Base-by-base conservation (phyloP, 2,113 vertebrate species). In the Arizona elegans region DNA sequence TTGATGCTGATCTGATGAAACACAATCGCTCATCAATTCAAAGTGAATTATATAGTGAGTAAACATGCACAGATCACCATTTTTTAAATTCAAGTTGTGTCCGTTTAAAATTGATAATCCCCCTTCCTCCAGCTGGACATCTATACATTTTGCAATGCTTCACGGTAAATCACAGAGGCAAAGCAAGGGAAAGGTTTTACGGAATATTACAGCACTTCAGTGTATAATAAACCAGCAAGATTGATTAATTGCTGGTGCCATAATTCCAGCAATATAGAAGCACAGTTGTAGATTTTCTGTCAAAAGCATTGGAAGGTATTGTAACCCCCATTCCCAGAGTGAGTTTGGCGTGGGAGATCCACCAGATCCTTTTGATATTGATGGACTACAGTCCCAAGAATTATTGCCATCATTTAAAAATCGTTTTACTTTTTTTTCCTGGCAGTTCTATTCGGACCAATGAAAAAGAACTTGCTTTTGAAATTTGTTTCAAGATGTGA, bases 111-210 rank as follows among this genome's bases (percentile, higher is more conserved):
- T 75, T 17, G 65, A 33, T 75, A 75, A 33, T 75, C 29, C 2
- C 13, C 5, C n/a, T 33, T 8, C n/a, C 6, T 75, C n/a, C 65
- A 75, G n/a, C 65, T 75, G 65, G n/a, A 17, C 65, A 75, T 75
- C n/a, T 33, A 33, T 75, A 75, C n/a, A 11, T 47, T 47, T 24
- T 53, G 86, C 59, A 93, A 91, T 87, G 56, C 95, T 55, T 53
- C 91, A 26, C 0, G 5, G 10, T 4, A 62, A 87, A 26, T 38
- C 70, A 50, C 70, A 92, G 50, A 92, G 19, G 93, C 0, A 3
- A 94, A 95, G 56, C 54, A 93, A 88, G 3, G 10, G 75, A 93
- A 94, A 95, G 92, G 0, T 50, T 43, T 94, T 93, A 53, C 11
- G 7, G 54, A 86, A 92, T 7, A 43, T 91, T 13, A 11, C 0